Base-by-base conservation (phyloP, 92 coral and sea anemone species). In the Siderastrea radians region DNA sequence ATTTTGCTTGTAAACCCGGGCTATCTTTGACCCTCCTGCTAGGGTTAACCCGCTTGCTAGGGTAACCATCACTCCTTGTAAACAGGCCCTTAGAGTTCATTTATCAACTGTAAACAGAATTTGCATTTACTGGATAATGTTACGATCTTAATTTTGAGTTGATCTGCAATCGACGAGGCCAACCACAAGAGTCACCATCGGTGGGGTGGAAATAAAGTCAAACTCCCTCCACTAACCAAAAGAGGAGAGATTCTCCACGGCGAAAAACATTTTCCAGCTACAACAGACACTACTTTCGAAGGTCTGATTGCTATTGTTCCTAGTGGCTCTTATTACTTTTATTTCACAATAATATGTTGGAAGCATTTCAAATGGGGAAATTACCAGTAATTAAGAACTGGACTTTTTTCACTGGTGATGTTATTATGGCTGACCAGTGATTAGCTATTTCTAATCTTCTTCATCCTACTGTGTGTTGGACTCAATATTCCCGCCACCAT, bases 151-250 rank as follows among this genome's bases (percentile, higher is more conserved):
- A 75, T 72, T 83, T 89, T 75, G 83, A 68, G 81, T 1, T 12
- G 75, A 45, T 71, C 68, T 17, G 84, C 84, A 50, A 79, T 91
- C 16, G 17, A 77, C 52, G 78, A 78, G 59, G 65, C 65, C 50
- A 91, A 61, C 47, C 3, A 87, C 92, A 26, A 68, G 94, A 10
- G 92, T 91, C 1, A 88, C 88, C 49, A 83, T 91, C 38, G 94
- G 88, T 83, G 94, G 92, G 7, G 17, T 92, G 11, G 92, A 91
- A 66, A 91, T 91, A 4, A 91, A 74, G 47, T 84, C 79, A 83
- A 68, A 89, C 83, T 9, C 92, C 92, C n/a, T 89, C 92, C 77
- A 84, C 89, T 49, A 26, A 26, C 38, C 38, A 26, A 26, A 26
- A 26, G 38, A 26, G 38, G 38, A 26, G 66, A 84, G 17, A 79